Percentiles rank a stretch among this genome's conserved stretches.
phyloP scores from a whole-genome alignment of 2,888 invertebrate genomes.

The Lasioglossum leucozonium region DNA sequence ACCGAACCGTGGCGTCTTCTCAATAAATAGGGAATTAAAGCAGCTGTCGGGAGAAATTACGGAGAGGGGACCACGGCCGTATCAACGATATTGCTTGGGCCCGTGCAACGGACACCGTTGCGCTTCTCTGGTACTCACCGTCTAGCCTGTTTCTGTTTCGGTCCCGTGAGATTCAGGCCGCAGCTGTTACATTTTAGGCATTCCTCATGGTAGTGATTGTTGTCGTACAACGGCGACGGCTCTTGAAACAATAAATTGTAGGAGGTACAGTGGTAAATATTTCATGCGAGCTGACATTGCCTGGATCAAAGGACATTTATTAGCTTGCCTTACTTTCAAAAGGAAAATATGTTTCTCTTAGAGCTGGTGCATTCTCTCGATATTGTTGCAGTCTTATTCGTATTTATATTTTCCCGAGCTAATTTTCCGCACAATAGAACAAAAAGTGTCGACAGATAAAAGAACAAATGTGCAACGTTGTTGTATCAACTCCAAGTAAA shows the following conservation, averaged over 20 bases:
- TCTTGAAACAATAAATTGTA: slow-evolving; percentile 87
- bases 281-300: background rate
- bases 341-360: background rate
- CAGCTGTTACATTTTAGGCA: slow-evolving; percentile 98
- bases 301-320: background rate
- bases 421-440: background rate
- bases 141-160: slow-evolving; percentile 88
- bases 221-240: slow-evolving; percentile 96
- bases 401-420: background rate
- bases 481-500: no score
- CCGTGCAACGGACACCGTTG: background rate
- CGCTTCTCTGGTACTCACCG: slow-evolving; percentile 74
- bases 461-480: no score
- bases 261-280: background rate
- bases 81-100: background rate
- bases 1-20: background rate
- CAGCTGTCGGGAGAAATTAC: slow-evolving; percentile 12
- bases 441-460: background rate
- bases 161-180: slow-evolving; percentile 96
- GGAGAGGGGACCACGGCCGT: background rate
- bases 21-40: slow-evolving; percentile 37
- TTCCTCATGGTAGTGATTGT: slow-evolving; percentile 98
- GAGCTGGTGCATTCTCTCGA: background rate
- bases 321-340: background rate
- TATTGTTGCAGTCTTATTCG: background rate